These are phyloP conservation scores for Agonopterix heracliana DNA, from an alignment of 2,888 invertebrate genomes.

Conservation along the genomic window DNA sequence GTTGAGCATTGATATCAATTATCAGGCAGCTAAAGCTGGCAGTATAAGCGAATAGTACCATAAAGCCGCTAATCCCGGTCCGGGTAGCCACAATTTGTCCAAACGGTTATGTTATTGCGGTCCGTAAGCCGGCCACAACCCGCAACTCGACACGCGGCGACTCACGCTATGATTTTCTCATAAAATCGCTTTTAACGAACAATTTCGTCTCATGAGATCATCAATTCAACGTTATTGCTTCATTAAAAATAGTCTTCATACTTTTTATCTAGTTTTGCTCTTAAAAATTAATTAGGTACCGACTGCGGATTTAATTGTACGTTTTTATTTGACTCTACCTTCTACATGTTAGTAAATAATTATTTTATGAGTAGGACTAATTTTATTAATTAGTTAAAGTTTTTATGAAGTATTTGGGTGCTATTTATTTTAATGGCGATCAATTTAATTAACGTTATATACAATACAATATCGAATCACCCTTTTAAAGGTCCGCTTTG, in stretches of 20 bases:
- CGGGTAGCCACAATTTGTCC: slow-evolving; percentile 68
- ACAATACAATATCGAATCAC: slow-evolving; percentile 31
- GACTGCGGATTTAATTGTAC: slow-evolving; percentile 1
- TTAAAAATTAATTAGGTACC: slow-evolving; percentile 7
- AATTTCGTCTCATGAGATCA: slow-evolving; percentile 32
- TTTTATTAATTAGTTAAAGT: background rate
- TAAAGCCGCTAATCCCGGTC: slow-evolving; percentile 68
- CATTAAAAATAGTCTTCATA: slow-evolving; percentile 7
- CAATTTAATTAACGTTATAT: slow-evolving; percentile 14
- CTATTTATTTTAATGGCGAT: background rate
- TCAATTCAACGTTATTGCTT: slow-evolving; percentile 24
- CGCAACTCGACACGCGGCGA: slow-evolving; percentile 27
- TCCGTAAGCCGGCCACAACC: slow-evolving; percentile 45
- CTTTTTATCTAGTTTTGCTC: slow-evolving; percentile 3
- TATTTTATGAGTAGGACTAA: background rate
- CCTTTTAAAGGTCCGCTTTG: slow-evolving; percentile 41
- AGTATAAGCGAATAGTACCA: slow-evolving; percentile 61
- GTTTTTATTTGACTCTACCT: slow-evolving; percentile 1
- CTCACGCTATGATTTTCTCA: slow-evolving; percentile 57
- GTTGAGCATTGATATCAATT: slow-evolving; percentile 69
- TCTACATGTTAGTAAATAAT: background rate
- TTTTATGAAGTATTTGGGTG: too few species aligned
- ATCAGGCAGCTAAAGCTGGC: slow-evolving; percentile 51
- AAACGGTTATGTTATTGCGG: slow-evolving; percentile 75
- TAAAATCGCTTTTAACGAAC: slow-evolving; percentile 40